phyloP scores from a whole-genome alignment of 2,797 vertebrate genomes.

The Hypotaenidia okinawae region DNA sequence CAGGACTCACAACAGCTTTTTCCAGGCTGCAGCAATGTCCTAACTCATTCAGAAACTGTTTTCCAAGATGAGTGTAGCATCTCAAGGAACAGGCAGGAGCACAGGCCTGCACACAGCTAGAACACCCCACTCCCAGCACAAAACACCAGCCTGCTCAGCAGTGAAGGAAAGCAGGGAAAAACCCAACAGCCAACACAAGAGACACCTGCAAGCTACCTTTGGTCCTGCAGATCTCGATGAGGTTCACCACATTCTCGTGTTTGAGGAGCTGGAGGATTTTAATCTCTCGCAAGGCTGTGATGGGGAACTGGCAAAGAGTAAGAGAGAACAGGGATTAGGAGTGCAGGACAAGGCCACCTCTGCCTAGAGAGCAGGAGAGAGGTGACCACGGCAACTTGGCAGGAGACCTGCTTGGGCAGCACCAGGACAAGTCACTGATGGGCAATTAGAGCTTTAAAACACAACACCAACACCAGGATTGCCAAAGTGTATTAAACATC shows the following conservation, averaged over 20 bases:
- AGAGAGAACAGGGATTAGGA: not conserved
- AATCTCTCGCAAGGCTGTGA: conserved; percentile 95
- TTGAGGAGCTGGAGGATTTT: conserved; percentile 98
- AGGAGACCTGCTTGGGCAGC: not conserved
- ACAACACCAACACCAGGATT: fast-evolving
- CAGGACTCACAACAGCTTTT: not conserved
- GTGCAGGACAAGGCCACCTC: not conserved
- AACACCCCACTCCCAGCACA: not conserved
- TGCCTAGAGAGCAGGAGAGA: not conserved
- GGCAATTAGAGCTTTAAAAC: not conserved
- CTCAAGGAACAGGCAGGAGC: not conserved
- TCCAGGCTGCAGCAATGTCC: fast-evolving
- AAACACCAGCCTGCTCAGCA: not conserved
- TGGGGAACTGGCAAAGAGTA: conserved; percentile 87
- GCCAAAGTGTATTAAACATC: not conserved
- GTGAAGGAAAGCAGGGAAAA: not conserved
- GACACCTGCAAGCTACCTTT: conserved; percentile 82
- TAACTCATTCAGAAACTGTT: not conserved
- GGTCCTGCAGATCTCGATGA: conserved; percentile 98
- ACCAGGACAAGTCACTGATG: not conserved
- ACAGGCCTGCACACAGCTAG: fast-evolving
- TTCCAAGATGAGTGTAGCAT: not conserved
- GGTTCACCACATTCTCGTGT: conserved; percentile 97
- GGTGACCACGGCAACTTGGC: not conserved
- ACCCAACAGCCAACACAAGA: not conserved